Percentiles rank a stretch among this genome's conserved stretches.
Evolutionary conservation across 2,888 invertebrate genomes (phyloP).

Genomic region (Noctua comes): DNA sequence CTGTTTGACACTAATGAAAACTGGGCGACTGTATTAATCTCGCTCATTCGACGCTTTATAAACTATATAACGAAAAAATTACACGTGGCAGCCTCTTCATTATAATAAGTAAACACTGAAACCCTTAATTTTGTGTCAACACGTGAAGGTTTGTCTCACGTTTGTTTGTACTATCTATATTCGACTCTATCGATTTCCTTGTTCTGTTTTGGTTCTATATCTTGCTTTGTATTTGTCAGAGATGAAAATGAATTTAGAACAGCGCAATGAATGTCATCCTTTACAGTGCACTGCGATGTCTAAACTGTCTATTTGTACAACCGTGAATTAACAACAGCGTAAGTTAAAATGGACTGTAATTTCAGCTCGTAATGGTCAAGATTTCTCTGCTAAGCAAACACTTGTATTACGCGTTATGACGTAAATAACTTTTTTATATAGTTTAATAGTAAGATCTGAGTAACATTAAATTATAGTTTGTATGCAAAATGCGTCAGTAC

Average conservation of each 20-base stretch:
- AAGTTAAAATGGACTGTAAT: constrained; percentile 19
- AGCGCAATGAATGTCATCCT: constrained; percentile 33
- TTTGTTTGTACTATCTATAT: constrained; percentile 20
- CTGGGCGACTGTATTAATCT: constrained; percentile 65
- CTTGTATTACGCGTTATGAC: constrained; percentile 46
- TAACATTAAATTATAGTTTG: constrained; percentile 30
- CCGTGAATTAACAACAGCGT: not conserved
- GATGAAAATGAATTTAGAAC: not conserved
- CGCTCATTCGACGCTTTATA: constrained; percentile 74
- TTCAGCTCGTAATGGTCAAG: not conserved
- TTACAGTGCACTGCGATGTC: not conserved
- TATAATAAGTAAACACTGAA: constrained; percentile 69
- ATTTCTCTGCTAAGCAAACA: constrained; percentile 10
- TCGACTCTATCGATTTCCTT: constrained; percentile 8
- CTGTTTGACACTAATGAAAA: constrained; percentile 65
- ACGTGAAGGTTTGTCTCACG: constrained; percentile 61
- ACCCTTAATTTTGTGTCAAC: constrained; percentile 67
- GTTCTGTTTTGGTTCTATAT: constrained; percentile 38
- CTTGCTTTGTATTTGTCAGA: constrained; percentile 7
- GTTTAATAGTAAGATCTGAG: constrained; percentile 32
- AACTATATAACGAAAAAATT: constrained; percentile 76
- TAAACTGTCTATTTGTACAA: constrained; percentile 7
- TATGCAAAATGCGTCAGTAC: constrained; percentile 40
- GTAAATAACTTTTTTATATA: constrained; percentile 48
- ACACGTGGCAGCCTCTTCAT: constrained; percentile 74